Evolutionary conservation across 2,888 invertebrate species (phyloP).

Genomic region (Cantharis nigra): DNA sequence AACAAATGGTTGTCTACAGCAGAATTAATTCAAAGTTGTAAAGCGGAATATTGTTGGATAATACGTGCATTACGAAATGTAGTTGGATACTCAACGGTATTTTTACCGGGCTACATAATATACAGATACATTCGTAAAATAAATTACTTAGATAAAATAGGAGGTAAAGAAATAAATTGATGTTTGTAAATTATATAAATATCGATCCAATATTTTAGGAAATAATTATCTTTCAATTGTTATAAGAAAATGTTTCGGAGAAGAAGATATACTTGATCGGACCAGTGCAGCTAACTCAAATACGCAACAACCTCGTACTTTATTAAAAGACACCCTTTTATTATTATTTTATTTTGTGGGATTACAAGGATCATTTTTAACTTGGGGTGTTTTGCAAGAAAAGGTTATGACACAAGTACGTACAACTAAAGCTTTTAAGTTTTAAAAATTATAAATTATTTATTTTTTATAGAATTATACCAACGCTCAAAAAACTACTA

Average conservation of each 20-base stretch:
- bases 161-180: slow-evolving; percentile 44
- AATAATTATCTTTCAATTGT: slow-evolving; percentile 33
- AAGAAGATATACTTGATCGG: slow-evolving; percentile 57
- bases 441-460: background rate
- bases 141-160: slow-evolving; percentile 79
- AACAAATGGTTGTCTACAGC: slow-evolving; percentile 45
- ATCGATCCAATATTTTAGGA: slow-evolving; percentile 11
- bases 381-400: slow-evolving; percentile 97
- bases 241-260: slow-evolving; percentile 60
- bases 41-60: slow-evolving; percentile 71
- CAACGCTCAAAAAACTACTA: slow-evolving; percentile 65
- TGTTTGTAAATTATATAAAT: background rate
- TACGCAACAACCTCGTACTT: slow-evolving; percentile 54
- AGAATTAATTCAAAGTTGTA: slow-evolving; percentile 55
- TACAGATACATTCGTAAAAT: slow-evolving; percentile 79
- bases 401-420: slow-evolving; percentile 92
- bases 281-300: slow-evolving; percentile 45
- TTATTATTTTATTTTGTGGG: slow-evolving; percentile 83
- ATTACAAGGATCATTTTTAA: slow-evolving; percentile 86
- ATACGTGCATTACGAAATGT: slow-evolving; percentile 79
- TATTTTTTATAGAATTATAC: slow-evolving; percentile 58
- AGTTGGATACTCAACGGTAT: slow-evolving; percentile 85
- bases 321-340: slow-evolving; percentile 63
- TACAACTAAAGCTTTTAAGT: background rate
- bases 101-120: slow-evolving; percentile 82